These are phyloP conservation scores for Tryphoninae sp. DNA, from an alignment of 2,888 invertebrate genomes.

Conservation along the genomic window DNA sequence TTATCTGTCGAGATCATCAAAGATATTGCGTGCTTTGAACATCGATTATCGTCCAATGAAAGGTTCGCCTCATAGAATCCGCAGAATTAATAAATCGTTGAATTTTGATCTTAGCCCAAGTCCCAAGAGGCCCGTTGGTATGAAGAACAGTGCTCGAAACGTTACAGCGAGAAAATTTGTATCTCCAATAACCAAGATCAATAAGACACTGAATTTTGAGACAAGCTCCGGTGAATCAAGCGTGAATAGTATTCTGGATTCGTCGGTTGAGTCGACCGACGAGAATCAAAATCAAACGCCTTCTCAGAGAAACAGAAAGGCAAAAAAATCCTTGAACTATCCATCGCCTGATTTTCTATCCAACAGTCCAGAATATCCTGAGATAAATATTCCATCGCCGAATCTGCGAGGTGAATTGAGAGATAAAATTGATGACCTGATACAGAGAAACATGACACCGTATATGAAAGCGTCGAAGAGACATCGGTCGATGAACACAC, in stretches of 20 bases:
- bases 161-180: slow-evolving; percentile 6
- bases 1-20: slow-evolving; percentile 74
- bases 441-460: slow-evolving; percentile 67
- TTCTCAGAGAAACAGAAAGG: slow-evolving; percentile 69
- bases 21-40: slow-evolving; percentile 76
- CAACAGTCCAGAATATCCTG: slow-evolving; percentile 58
- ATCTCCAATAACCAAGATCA: slow-evolving; percentile 63
- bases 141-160: slow-evolving; percentile 28
- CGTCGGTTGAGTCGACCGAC: slow-evolving; percentile 74
- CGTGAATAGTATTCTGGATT: slow-evolving; percentile 66
- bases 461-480: slow-evolving; percentile 63
- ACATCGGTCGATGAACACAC: slow-evolving; percentile 50
- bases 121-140: slow-evolving; percentile 67
- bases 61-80: slow-evolving; percentile 57
- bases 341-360: slow-evolving; percentile 65
- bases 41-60: slow-evolving; percentile 69
- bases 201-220: slow-evolving; percentile 69
- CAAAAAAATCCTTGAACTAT: slow-evolving; percentile 70
- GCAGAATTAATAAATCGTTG: slow-evolving; percentile 74
- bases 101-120: slow-evolving; percentile 75
- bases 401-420: slow-evolving; percentile 66
- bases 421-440: slow-evolving; percentile 69
- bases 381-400: slow-evolving; percentile 60
- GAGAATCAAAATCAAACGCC: slow-evolving; percentile 78
- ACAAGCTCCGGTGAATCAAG: slow-evolving; percentile 70